phyloP scores from a whole-genome alignment of 2,888 invertebrate genomes.

The Resseliella maxima region DNA sequence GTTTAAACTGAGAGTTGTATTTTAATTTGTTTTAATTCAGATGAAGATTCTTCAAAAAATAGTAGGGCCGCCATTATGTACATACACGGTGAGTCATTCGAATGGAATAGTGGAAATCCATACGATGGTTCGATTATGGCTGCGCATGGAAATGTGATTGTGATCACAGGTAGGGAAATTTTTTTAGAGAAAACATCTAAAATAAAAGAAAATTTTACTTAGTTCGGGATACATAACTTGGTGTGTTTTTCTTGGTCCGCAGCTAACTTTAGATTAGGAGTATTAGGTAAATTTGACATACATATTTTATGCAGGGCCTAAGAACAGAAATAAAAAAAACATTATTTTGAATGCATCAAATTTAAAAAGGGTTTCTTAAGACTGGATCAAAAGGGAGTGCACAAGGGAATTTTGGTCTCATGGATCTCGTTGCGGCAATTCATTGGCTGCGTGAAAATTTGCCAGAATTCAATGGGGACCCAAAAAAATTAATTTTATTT shows the following conservation, averaged over 20 bases:
- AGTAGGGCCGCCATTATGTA: conserved; percentile 82
- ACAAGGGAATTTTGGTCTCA: conserved; percentile 90
- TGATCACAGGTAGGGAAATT: no score
- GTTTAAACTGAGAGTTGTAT: conserved; percentile 19
- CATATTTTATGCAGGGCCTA: not conserved
- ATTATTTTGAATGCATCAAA: not conserved
- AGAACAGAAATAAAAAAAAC: not conserved
- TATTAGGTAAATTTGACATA: conserved; percentile 74
- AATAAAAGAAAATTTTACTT: no score
- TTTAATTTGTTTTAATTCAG: conserved; percentile 63
- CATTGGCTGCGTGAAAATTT: conserved; percentile 97
- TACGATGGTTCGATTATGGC: conserved; percentile 97
- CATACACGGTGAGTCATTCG: conserved; percentile 94
- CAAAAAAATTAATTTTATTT: conserved; percentile 90
- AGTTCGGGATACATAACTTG: no score
- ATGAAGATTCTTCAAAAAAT: conserved; percentile 63
- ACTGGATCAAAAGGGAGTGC: conserved; percentile 89
- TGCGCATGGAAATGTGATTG: conserved; percentile 88
- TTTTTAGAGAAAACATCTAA: no score
- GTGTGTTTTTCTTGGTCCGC: no score
- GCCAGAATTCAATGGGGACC: conserved; percentile 94
- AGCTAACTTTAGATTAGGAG: conserved; percentile 91
- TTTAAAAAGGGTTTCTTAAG: conserved; percentile 81
- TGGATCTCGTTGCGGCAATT: conserved; percentile 93
- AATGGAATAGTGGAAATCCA: conserved; percentile 97